Evolutionary conservation across 2,797 vertebrate genomes (phyloP).

Genomic region (Microchirus variegatus): DNA sequence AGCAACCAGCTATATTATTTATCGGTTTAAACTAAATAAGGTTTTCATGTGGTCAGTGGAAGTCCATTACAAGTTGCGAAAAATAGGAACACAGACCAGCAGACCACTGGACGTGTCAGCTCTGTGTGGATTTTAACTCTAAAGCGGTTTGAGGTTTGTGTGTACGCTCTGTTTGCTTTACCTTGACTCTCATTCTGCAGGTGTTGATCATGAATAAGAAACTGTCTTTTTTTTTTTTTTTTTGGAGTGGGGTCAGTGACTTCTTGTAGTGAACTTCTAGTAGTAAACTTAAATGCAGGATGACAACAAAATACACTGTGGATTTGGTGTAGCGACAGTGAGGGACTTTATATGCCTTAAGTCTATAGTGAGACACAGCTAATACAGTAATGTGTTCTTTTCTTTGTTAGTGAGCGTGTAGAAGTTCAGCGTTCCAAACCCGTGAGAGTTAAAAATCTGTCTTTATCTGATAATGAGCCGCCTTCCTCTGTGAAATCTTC

Average conservation of each 20-base stretch:
- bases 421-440: constrained; percentile 28
- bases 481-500: constrained; percentile 47
- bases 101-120: constrained; percentile 69
- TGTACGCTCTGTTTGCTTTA: constrained; percentile 35
- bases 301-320: too few relatives aligned
- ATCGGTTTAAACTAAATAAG: not conserved
- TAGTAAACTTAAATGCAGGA: too few relatives aligned
- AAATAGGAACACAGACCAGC: too few relatives aligned
- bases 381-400: constrained; percentile 16
- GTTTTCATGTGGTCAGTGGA: constrained; percentile 52
- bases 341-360: too few relatives aligned
- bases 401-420: constrained; percentile 23
- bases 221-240: too few relatives aligned
- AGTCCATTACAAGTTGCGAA: not conserved
- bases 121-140: constrained; percentile 69
- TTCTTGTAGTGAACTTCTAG: too few relatives aligned
- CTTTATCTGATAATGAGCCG: constrained; percentile 79
- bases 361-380: constrained; percentile 7
- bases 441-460: constrained; percentile 29
- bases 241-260: too few relatives aligned
- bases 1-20: too few relatives aligned
- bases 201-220: too few relatives aligned
- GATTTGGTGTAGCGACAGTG: too few relatives aligned
- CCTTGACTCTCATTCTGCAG: constrained; percentile 54
- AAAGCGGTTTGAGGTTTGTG: constrained; percentile 60